Base-by-base conservation (phyloP, 2,797 vertebrate genomes). In the Knipowitschia caucasica region DNA sequence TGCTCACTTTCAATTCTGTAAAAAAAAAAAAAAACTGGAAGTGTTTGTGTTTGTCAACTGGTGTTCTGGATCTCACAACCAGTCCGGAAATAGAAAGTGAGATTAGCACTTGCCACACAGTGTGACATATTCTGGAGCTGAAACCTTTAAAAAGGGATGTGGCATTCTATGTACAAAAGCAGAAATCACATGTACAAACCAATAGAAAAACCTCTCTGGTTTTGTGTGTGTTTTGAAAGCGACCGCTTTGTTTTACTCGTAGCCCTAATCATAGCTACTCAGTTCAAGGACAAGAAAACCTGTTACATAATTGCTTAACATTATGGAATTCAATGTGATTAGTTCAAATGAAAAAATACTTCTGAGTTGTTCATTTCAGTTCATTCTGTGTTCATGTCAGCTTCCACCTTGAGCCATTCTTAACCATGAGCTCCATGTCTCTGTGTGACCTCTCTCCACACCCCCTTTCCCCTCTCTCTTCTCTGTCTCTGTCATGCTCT, bases 351-450 rank as follows among this genome's bases (percentile, higher is more conserved):
- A 2, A 20, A 11, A 42, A 18, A 18, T 8, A 1, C 9, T 59
- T 53, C 58, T n/a, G 52, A 73, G 35, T 62, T 56, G 46, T 64
- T 67, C 70, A 80, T 58, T 53, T 64, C 64, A 57, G 46, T 68
- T 73, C 73, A 80, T 78, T 67, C 62, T 77, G 66, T 71, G 59
- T 50, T 52, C 74, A 59, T 67, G 56, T 75, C 40, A 64, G 26
- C 23, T 64, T 58, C 71, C 65, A 53, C 58, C 56, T 68, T 40
- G 46, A 49, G 57, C 58, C 76, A 64, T 62, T 80, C 67, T 70
- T 87, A 88, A 88, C 71, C 81, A 83, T 75, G 47, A 79, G 71
- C 49, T 80, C 71, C 81, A 74, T 84, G 64, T 88, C 67, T 87
- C 73, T 87, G 62, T 85, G 66, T 82, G 69, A 75, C 69, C 77